phyloP scores from a whole-genome alignment of 2,888 invertebrate species.

The Platycnemis pennipes region DNA sequence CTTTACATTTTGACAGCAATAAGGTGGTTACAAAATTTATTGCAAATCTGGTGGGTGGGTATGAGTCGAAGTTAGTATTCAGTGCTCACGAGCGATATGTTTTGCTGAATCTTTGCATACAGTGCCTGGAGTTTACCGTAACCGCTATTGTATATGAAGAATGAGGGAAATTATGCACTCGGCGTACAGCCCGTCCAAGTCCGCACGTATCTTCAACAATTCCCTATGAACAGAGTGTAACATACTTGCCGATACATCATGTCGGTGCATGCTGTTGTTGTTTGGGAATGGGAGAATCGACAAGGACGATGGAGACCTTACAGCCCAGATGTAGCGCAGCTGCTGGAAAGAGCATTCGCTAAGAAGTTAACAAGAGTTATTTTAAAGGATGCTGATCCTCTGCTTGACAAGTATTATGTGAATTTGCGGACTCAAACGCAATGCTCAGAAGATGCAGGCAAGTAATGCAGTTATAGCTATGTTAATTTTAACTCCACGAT shows the following conservation, averaged over 20 bases:
- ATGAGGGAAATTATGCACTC: not conserved
- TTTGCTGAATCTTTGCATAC: not conserved
- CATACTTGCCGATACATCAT: not conserved
- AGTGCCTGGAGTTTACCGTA: not conserved
- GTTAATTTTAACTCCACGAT: not conserved
- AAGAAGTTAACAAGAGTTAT: slow-evolving; percentile 92
- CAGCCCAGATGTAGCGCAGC: slow-evolving; percentile 91
- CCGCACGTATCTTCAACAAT: not conserved
- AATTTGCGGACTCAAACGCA: slow-evolving; percentile 88
- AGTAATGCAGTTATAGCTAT: slow-evolving; percentile 50
- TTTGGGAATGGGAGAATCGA: slow-evolving; percentile 90
- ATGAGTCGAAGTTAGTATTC: not conserved
- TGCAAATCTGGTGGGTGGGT: not conserved
- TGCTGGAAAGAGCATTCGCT: slow-evolving; percentile 90
- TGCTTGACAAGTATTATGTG: slow-evolving; percentile 88
- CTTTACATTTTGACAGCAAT: not conserved
- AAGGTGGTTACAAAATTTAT: not conserved
- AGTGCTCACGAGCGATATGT: not conserved
- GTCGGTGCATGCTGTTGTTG: slow-evolving; percentile 83
- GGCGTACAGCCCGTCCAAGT: not conserved
- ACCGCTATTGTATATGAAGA: not conserved
- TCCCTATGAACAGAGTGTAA: not conserved
- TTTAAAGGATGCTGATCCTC: slow-evolving; percentile 93
- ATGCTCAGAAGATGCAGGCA: slow-evolving; percentile 84
- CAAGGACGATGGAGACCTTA: slow-evolving; percentile 91